A percentile compares a stretch with the other conserved stretches of the same genome.
Conservation (phyloP, 2,888 invertebrate genomes). For the Cynaeus angustus region DNA sequence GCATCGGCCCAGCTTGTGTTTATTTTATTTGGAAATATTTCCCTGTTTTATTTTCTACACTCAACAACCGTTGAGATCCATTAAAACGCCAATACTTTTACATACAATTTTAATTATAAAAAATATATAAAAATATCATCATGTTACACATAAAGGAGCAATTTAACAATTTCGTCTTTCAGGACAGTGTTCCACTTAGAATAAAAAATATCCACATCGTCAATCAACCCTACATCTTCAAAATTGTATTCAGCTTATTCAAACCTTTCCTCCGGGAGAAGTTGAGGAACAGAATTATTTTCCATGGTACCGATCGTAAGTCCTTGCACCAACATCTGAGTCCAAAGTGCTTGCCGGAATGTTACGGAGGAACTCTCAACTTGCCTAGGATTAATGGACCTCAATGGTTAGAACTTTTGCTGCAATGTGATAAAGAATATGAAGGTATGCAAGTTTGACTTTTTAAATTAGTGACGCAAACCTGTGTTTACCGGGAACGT, state of each 20-base stretch:
- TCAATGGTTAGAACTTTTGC: constrained; percentile 83
- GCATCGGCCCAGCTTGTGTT: too few species aligned
- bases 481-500: too few species aligned
- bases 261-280: constrained; percentile 93
- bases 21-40: too few species aligned
- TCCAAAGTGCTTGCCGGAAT: constrained; percentile 81
- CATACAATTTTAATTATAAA: too few species aligned
- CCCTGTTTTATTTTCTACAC: too few species aligned
- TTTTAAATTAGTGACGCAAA: too few species aligned
- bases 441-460: constrained; percentile 73
- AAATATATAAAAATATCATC: too few species aligned
- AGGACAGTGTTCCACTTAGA: constrained; percentile 89
- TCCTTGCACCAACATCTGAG: constrained; percentile 82
- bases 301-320: constrained; percentile 85
- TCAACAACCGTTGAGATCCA: too few species aligned
- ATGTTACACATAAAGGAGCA: too few species aligned
- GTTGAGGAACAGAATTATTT: constrained; percentile 84
- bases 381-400: constrained; percentile 80
- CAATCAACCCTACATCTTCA: constrained; percentile 93
- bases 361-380: constrained; percentile 83
- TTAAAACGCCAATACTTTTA: too few species aligned
- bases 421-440: constrained; percentile 84
- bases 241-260: constrained; percentile 90
- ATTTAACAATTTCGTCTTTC: too few species aligned
- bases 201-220: constrained; percentile 91